Evolutionary conservation across 2,888 invertebrate genomes (phyloP), one percentile per base, ranked within the genome.

Genomic region (Epistrophe grossulariae): DNA sequence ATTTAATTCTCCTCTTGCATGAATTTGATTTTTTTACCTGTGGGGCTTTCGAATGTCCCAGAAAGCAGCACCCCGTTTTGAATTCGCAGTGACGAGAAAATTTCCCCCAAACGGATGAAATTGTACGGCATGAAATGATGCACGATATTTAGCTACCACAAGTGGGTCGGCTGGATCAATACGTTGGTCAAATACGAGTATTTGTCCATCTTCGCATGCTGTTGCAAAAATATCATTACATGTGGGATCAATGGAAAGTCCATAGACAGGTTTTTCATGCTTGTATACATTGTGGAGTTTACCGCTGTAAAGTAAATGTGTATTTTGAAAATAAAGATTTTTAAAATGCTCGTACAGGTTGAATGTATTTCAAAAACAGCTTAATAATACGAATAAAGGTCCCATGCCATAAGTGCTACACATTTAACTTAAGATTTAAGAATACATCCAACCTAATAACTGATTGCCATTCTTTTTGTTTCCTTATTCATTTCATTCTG

Each of bases 101-200:
- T 96, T 94, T 0, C 96, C 94, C 90, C 98, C 97, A 31, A 95
- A 93, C 0, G 98, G 98, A 93, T 98, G 98, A 93, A 97, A 98
- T 95, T 97, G 97, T 48, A 98, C 98, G n/a, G 98, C 97, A 93
- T 98, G 98, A 93, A 98, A 98, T n/a, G 98, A 95, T 72, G 95
- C 94, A 89, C 94, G 94, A 90, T 96, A 92, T 89, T 95, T 94
- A 89, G 96, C 94, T 2, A 92, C 89, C 10, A 91, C 89, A 57
- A 91, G 62, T 0, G 92, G 91, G 43, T 91, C 91, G 15, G 91
- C 90, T 10, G 91, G 90, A 95, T 90, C 98, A 93, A 57, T 96
- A 10, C 93, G 91, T 38, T 92, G 95, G 92, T 99, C 99, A 93
- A 96, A 98, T 43, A 99, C 94, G 52, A 98, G 94, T 84, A 99